Conservation (phyloP, 2,113 vertebrate genomes). For the Arothron firmamentum region DNA sequence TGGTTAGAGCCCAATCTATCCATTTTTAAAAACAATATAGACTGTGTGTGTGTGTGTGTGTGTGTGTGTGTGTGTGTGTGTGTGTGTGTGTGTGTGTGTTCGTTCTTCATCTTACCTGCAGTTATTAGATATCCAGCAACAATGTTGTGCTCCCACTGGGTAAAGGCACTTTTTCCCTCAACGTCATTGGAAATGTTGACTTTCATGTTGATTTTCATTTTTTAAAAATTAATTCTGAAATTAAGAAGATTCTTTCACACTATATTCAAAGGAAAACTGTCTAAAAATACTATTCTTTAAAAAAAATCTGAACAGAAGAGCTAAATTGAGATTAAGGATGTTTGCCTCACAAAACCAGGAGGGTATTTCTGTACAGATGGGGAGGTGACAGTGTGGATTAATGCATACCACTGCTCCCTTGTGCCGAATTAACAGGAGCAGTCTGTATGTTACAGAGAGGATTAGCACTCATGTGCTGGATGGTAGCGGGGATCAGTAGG, state of each 20-base stretch:
- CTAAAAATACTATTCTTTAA: not conserved
- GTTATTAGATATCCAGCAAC: conserved; percentile 91
- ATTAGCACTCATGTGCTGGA: conserved; percentile 53
- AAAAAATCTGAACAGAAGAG: not conserved
- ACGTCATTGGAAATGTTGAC: conserved; percentile 47
- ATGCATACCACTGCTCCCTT: conserved; percentile 40
- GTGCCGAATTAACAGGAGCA: conserved; percentile 7
- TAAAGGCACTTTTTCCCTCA: conserved; percentile 60
- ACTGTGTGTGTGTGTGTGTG: too few species aligned
- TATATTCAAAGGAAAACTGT: not conserved
- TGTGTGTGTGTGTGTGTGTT: too few species aligned
- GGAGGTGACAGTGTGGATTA: conserved; percentile 44
- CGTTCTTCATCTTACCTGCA: conserved; percentile 82
- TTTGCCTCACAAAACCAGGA: conserved; percentile 19
- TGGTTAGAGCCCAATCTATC: not conserved
- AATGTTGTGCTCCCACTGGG: conserved; percentile 84
- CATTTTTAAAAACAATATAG: not conserved
- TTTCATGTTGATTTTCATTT: conserved; percentile 38
- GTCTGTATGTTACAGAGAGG: conserved; percentile 19
- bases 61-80: too few species aligned
- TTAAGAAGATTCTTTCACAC: not conserved
- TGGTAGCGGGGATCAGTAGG: conserved; percentile 18
- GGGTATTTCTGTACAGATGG: not conserved
- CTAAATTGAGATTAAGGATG: not conserved
- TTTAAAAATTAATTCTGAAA: not conserved